These are phyloP conservation scores for Aproaerema taeniolella DNA, from an alignment of 2,888 invertebrate genomes.

Conservation along the genomic window DNA sequence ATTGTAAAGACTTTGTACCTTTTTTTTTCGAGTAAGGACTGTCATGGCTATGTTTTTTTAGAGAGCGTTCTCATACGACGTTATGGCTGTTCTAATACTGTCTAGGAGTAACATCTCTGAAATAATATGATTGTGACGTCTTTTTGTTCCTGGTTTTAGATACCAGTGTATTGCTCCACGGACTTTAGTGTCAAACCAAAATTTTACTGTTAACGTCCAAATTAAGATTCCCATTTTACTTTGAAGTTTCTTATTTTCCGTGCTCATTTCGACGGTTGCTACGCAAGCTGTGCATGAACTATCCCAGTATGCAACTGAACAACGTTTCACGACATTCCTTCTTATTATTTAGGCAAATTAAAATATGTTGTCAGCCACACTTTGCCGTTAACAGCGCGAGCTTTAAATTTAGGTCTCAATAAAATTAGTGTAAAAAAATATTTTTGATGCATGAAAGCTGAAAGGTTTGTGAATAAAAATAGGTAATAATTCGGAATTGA, in stretches of 20 bases:
- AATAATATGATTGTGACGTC: slow-evolving; percentile 24
- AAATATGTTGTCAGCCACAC: slow-evolving; percentile 23
- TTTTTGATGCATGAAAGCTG: slow-evolving; percentile 20
- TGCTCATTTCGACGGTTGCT: slow-evolving; percentile 3
- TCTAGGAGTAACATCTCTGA: slow-evolving; percentile 23
- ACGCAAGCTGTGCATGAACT: slow-evolving; percentile 9
- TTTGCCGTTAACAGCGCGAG: slow-evolving; percentile 33
- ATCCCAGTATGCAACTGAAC: slow-evolving; percentile 24
- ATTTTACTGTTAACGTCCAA: too few relatives aligned
- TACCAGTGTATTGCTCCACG: slow-evolving; percentile 13
- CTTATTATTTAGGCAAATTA: slow-evolving; percentile 26
- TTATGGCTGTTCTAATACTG: slow-evolving; percentile 7
- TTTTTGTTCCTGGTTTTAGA: slow-evolving; percentile 16
- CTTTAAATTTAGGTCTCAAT: slow-evolving; percentile 40
- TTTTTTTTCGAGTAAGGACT: slow-evolving; percentile 3
- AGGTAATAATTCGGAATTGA: slow-evolving; percentile 20
- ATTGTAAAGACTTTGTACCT: too few relatives aligned
- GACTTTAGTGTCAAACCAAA: too few relatives aligned
- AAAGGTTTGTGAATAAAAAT: slow-evolving; percentile 27
- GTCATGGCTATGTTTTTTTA: slow-evolving; percentile 23
- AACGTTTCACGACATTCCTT: slow-evolving; percentile 47
- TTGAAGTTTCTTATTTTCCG: neutral
- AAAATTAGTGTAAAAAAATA: slow-evolving; percentile 25
- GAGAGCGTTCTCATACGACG: slow-evolving; percentile 19
- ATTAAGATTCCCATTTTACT: too few relatives aligned